Evolutionary conservation across 1,140 invertebrate species (phyloP).

Genomic region (Nylanderia fulva): DNA sequence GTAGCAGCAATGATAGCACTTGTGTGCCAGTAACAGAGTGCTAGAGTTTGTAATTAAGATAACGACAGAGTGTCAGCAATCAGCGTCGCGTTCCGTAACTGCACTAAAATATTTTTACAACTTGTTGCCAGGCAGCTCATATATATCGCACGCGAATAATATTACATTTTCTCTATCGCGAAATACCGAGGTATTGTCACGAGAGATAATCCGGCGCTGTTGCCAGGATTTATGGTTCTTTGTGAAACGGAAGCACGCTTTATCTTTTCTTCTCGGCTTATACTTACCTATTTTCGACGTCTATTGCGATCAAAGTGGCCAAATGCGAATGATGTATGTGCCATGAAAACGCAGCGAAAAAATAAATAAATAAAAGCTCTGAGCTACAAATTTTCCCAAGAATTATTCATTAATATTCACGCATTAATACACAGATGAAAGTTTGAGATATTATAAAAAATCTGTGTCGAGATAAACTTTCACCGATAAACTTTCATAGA

Average conservation of each 20-base stretch:
- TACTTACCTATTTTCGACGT: constrained; percentile 5
- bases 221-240: constrained; percentile 39
- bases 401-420: not conserved
- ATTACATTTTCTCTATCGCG: constrained; percentile 21
- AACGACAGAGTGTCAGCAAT: constrained; percentile 63
- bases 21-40: constrained; percentile 18
- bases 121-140: constrained; percentile 66
- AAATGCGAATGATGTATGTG: not conserved
- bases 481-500: constrained; percentile 23
- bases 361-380: not conserved
- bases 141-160: not conserved
- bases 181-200: constrained; percentile 33
- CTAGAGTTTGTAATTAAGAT: constrained; percentile 68
- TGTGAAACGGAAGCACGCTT: not conserved
- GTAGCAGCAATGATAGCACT: constrained; percentile 48
- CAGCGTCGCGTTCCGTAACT: constrained; percentile 57
- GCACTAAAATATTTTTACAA: constrained; percentile 69
- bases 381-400: not conserved
- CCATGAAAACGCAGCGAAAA: not conserved
- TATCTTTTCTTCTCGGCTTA: not conserved
- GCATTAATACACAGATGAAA: constrained; percentile 2
- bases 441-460: constrained; percentile 1
- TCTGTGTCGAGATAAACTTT: constrained; percentile 17
- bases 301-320: not conserved
- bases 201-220: constrained; percentile 35